Evolutionary conservation across 1,140 invertebrate genomes (phyloP).

Genomic region (Sycobia sp.): DNA sequence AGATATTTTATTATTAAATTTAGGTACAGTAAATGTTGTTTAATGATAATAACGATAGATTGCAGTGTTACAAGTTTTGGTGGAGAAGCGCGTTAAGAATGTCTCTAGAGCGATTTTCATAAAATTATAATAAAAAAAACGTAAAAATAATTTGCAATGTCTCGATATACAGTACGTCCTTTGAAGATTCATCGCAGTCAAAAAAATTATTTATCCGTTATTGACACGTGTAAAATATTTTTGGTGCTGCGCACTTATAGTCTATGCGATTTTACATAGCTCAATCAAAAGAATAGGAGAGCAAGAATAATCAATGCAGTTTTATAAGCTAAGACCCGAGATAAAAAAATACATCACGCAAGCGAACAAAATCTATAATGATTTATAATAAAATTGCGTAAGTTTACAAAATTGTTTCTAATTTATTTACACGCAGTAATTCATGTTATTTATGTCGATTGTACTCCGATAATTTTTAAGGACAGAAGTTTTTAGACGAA

Average conservation of each 20-base stretch:
- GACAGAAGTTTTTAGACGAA: neutral
- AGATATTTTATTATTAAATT: conserved; percentile 56
- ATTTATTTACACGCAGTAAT: conserved; percentile 23
- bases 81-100: conserved; percentile 37
- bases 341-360: neutral
- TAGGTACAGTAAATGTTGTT: conserved; percentile 55
- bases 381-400: neutral
- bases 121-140: conserved; percentile 7
- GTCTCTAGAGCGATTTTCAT: conserved; percentile 33
- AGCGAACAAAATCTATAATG: neutral
- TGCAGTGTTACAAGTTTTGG: conserved; percentile 42
- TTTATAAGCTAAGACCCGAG: neutral
- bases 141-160: conserved; percentile 17
- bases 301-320: conserved; percentile 1
- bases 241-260: conserved; percentile 32
- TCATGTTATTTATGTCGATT: conserved; percentile 9
- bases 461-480: neutral
- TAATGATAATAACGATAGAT: conserved; percentile 51
- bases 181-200: conserved; percentile 14
- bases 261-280: conserved; percentile 26
- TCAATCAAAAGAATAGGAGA: conserved; percentile 14
- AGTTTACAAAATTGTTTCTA: neutral
- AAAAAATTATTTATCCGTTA: conserved; percentile 15
- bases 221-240: conserved; percentile 9
- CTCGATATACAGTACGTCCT: conserved; percentile 8